A percentile compares a stretch with the other conserved stretches of the same genome.
These are phyloP conservation scores for Babyrousa celebensis DNA, from an alignment of 2,797 vertebrate species.

Conservation along the genomic window DNA sequence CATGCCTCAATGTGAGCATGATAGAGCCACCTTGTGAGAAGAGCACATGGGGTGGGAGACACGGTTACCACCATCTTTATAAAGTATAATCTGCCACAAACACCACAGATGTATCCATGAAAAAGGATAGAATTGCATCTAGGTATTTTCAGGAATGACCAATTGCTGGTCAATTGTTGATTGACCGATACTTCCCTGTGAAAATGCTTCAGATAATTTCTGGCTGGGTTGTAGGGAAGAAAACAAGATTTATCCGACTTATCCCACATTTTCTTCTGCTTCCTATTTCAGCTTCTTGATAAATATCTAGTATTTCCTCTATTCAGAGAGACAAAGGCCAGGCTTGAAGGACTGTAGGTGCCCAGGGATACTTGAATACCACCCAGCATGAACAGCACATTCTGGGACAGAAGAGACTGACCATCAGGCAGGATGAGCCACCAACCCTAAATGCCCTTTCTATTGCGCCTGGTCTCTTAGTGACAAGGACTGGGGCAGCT, in stretches of 20 bases:
- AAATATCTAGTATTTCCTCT: neutral
- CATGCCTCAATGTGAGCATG: neutral
- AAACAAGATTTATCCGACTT: neutral
- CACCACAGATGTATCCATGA: neutral
- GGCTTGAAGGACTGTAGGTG: neutral
- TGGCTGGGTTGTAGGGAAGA: neutral
- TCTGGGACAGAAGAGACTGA: neutral
- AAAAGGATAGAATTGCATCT: neutral
- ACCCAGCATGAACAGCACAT: neutral
- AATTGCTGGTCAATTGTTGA: neutral
- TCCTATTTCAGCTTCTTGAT: neutral
- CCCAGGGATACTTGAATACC: neutral
- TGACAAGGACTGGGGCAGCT: neutral
- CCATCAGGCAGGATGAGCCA: neutral
- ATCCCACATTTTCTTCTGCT: neutral
- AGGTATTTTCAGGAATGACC: neutral
- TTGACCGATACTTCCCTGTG: neutral
- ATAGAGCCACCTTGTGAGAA: neutral
- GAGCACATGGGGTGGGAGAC: neutral
- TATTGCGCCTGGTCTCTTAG: neutral
- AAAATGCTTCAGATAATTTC: neutral
- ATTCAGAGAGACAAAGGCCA: slow-evolving; percentile 19
- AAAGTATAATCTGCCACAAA: neutral
- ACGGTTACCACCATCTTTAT: neutral
- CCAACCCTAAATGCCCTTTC: neutral